These are phyloP conservation scores for Glossophaga mutica DNA, from an alignment of 2,797 vertebrate species.

Conservation along the genomic window DNA sequence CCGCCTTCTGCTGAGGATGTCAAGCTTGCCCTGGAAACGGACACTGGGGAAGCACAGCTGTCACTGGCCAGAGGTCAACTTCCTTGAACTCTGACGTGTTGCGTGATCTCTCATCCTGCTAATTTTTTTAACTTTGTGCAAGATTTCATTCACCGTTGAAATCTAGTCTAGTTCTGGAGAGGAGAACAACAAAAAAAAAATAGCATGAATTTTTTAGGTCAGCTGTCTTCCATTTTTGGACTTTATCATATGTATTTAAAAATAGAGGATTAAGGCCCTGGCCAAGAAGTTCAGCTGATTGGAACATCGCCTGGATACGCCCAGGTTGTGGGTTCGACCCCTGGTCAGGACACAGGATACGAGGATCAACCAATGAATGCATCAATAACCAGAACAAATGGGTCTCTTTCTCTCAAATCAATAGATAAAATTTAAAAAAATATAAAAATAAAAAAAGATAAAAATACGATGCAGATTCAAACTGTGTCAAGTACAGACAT, in stretches of 20 bases:
- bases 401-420: not conserved
- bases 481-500: not conserved
- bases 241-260: not conserved
- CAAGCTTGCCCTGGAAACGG: not conserved
- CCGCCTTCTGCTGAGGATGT: constrained; percentile 35
- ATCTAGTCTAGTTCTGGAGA: not conserved
- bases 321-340: not conserved
- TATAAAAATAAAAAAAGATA: not conserved
- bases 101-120: not conserved
- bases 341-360: not conserved
- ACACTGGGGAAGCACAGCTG: not conserved
- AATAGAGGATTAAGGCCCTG: not conserved
- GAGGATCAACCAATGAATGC: not conserved
- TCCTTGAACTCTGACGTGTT: not conserved
- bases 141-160: not conserved
- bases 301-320: not conserved
- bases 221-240: not conserved
- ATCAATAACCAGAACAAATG: not conserved
- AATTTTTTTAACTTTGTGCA: not conserved
- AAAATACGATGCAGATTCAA: not conserved
- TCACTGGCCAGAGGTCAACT: not conserved
- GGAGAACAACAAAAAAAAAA: not conserved
- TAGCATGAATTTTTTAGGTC: not conserved
- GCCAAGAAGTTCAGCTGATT: not conserved
- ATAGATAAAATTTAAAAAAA: not conserved